Evolutionary conservation across 2,797 vertebrate genomes (phyloP).

Genomic region (Thripadectes ignobilis): DNA sequence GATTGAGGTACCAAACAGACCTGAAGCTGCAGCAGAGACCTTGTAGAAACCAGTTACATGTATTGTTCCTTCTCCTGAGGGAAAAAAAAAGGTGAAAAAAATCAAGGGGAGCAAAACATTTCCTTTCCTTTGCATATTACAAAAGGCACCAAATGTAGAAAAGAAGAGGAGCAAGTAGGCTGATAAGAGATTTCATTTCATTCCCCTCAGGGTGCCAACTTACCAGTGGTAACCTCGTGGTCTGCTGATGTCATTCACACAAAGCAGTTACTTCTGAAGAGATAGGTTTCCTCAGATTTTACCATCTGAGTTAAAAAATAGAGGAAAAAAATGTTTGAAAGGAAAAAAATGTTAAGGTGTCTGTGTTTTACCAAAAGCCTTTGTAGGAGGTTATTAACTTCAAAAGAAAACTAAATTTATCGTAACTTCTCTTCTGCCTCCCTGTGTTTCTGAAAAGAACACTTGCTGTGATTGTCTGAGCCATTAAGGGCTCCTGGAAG

Average conservation of each 20-base stretch:
- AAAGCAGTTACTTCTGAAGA: constrained; percentile 71
- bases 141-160: constrained; percentile 28
- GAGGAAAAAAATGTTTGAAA: constrained; percentile 63
- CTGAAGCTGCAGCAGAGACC: constrained; percentile 1
- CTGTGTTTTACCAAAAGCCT: constrained; percentile 68
- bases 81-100: neutral
- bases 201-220: constrained; percentile 59
- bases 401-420: constrained; percentile 72
- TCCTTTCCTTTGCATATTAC: constrained; percentile 63
- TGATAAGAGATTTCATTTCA: constrained; percentile 63
- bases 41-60: neutral
- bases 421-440: constrained; percentile 14
- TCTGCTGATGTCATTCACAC: constrained; percentile 56
- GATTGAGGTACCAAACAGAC: constrained; percentile 29
- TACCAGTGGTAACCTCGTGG: constrained; percentile 52
- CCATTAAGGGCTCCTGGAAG: constrained; percentile 50
- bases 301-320: constrained; percentile 55
- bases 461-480: constrained; percentile 33
- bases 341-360: constrained; percentile 57
- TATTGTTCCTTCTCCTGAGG: neutral
- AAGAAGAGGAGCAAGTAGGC: constrained; percentile 40
- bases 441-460: constrained; percentile 57
- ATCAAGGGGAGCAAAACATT: constrained; percentile 38
- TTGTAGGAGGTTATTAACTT: constrained; percentile 75
- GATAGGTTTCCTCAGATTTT: constrained; percentile 62